A percentile compares a stretch with the other conserved stretches of the same genome.
These are phyloP conservation scores for Vulpes lagopus DNA, from an alignment of 2,113 vertebrate genomes.

Conservation along the genomic window DNA sequence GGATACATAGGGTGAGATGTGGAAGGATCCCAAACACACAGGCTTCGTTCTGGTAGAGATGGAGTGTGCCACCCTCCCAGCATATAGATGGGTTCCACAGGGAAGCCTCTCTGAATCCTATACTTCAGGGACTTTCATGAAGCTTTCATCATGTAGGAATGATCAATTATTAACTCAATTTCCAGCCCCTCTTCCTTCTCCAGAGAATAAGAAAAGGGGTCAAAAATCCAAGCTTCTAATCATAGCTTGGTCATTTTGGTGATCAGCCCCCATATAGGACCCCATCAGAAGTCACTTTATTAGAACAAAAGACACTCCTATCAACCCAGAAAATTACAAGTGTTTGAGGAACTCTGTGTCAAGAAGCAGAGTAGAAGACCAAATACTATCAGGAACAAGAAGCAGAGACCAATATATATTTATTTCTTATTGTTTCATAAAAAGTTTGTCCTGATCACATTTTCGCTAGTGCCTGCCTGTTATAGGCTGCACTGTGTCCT, in stretches of 20 bases:
- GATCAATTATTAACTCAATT: not conserved
- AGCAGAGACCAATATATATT: not conserved
- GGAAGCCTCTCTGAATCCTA: not conserved
- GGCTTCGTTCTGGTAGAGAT: not conserved
- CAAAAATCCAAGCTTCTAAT: not conserved
- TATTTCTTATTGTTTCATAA: conserved; percentile 13
- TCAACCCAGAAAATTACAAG: not conserved
- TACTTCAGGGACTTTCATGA: not conserved
- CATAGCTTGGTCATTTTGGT: not conserved
- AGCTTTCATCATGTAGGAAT: not conserved
- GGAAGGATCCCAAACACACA: not conserved
- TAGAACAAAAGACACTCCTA: not conserved
- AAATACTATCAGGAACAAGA: not conserved
- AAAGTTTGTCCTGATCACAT: not conserved
- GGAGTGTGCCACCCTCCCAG: not conserved
- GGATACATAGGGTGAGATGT: too few species aligned
- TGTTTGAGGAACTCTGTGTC: not conserved
- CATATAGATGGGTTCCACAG: not conserved
- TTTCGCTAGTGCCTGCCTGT: not conserved
- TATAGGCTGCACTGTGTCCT: not conserved
- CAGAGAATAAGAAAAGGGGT: not conserved
- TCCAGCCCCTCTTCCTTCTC: not conserved
- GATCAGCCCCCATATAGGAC: not conserved
- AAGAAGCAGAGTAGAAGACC: not conserved
- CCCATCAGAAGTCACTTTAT: not conserved